These are phyloP conservation scores for Drosophila tani DNA, from an alignment of 1,140 invertebrate species.

Conservation along the genomic window DNA sequence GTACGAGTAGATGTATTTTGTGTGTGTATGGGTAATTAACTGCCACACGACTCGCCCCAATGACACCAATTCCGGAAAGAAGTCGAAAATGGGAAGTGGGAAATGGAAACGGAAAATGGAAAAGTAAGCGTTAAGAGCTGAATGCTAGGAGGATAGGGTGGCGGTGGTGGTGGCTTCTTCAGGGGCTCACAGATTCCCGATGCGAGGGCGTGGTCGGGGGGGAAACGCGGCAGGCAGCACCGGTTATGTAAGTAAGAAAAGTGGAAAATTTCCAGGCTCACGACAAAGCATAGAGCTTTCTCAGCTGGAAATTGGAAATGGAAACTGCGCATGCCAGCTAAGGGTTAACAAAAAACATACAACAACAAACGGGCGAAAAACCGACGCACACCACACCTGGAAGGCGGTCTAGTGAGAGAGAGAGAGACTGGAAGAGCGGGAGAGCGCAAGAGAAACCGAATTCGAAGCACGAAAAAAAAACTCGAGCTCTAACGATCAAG, in stretches of 20 bases:
- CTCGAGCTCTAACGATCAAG: conserved; percentile 36
- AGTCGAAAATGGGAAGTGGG: conserved; percentile 6
- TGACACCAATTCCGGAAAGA: conserved; percentile 74
- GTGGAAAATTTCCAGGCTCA: conserved; percentile 67
- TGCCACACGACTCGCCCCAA: conserved; percentile 58
- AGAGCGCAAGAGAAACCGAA: conserved; percentile 17
- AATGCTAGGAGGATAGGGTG: conserved; percentile 53
- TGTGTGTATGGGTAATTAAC: conserved; percentile 61
- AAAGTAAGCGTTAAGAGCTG: conserved; percentile 45
- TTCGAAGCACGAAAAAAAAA: conserved; percentile 19
- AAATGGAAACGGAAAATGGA: conserved; percentile 29
- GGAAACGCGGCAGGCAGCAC: conserved; percentile 45
- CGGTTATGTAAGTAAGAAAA: conserved; percentile 79
- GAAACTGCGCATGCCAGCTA: conserved; percentile 48
- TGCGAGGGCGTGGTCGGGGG: conserved; percentile 40
- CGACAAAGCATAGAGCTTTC: conserved; percentile 61
- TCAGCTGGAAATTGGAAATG: conserved; percentile 24
- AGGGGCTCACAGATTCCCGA: conserved; percentile 42
- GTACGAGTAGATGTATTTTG: conserved; percentile 17
- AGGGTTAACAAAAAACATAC: conserved; percentile 34
- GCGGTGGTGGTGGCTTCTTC: conserved; percentile 6
- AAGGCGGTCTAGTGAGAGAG: conserved; percentile 16
- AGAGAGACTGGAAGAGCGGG: conserved; percentile 3
- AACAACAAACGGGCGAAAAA: conserved; percentile 25
- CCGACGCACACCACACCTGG: conserved; percentile 45